Evolutionary conservation across 2,797 vertebrate genomes (phyloP).

Genomic region (Acridotheres tristis): DNA sequence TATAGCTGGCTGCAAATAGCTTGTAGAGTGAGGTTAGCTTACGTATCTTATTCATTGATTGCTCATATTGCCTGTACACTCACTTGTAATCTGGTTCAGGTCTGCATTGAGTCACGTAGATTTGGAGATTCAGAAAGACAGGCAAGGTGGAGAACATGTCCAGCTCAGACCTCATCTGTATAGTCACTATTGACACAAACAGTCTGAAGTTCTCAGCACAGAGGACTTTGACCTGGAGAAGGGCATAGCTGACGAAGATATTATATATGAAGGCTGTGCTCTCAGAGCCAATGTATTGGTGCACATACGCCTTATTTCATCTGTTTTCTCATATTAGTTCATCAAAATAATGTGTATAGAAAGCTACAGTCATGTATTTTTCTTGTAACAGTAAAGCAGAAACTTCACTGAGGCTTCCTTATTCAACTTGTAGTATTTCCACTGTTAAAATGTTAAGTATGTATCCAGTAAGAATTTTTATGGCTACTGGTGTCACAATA

Average conservation of each 20-base stretch:
- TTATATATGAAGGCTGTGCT: neutral
- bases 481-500: neutral
- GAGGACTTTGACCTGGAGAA: neutral
- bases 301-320: neutral
- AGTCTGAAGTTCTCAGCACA: neutral
- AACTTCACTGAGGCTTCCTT: neutral
- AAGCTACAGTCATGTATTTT: neutral
- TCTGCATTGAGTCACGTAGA: neutral
- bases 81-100: neutral
- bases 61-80: neutral
- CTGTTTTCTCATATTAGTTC: neutral
- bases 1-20: neutral
- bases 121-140: neutral
- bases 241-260: neutral
- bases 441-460: neutral
- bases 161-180: neutral
- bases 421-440: neutral
- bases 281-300: neutral
- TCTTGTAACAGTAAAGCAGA: neutral
- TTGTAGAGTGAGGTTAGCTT: neutral
- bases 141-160: neutral
- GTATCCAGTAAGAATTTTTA: neutral
- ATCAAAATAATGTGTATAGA: neutral
- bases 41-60: neutral
- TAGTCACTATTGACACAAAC: neutral